Percentiles rank a stretch among this genome's conserved stretches.
phyloP scores from a whole-genome alignment of 2,797 vertebrate genomes.

The Tragelaphus oryx region DNA sequence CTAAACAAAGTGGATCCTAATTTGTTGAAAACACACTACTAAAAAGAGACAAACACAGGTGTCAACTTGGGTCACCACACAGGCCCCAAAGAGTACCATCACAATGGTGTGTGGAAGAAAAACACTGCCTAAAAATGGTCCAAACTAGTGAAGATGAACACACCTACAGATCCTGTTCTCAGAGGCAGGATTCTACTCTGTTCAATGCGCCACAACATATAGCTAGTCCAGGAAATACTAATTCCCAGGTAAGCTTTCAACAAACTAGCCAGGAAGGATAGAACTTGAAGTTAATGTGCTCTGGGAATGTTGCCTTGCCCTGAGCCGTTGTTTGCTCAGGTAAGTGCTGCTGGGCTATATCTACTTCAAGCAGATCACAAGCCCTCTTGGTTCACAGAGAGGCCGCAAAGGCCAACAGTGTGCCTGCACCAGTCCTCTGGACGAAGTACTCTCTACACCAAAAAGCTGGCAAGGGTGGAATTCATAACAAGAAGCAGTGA shows the following conservation, averaged over 20 bases:
- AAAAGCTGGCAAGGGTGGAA: neutral
- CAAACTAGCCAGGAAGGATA: neutral
- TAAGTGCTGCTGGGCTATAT: neutral
- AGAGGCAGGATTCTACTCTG: neutral
- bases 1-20: slow-evolving; percentile 50
- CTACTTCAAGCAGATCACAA: neutral
- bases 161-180: neutral
- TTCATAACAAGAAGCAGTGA: neutral
- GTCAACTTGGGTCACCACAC: neutral
- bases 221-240: neutral
- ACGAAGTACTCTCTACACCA: neutral
- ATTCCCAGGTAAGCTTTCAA: neutral
- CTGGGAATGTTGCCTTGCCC: neutral
- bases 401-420: neutral
- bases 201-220: neutral
- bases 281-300: neutral
- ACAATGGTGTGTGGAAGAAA: neutral
- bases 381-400: neutral
- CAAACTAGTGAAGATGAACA: neutral
- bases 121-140: neutral
- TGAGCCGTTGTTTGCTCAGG: neutral
- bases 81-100: neutral
- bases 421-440: neutral
- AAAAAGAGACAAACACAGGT: slow-evolving; percentile 33
- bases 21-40: slow-evolving; percentile 45